A percentile compares a stretch with the other conserved stretches of the same genome.
These are phyloP conservation scores for Dendroctonus ponderosae DNA, from an alignment of 1,140 invertebrate genomes.

Conservation along the genomic window DNA sequence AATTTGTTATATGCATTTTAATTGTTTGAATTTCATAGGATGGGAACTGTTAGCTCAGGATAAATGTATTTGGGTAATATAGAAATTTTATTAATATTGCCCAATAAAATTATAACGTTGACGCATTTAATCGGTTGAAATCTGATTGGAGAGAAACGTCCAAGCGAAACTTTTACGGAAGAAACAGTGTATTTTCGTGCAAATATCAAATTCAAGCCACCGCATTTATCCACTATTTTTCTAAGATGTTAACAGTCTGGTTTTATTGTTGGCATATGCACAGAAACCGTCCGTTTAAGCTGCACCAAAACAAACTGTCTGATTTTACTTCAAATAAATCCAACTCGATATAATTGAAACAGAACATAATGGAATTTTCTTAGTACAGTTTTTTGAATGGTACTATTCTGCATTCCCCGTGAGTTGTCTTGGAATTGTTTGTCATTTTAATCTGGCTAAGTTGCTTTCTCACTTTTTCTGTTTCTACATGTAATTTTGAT, in stretches of 20 bases:
- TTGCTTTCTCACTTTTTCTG: not conserved
- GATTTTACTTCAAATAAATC: slow-evolving; percentile 18
- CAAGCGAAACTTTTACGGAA: not conserved
- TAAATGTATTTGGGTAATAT: no score
- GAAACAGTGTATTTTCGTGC: not conserved
- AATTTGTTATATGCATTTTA: no score
- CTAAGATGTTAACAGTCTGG: slow-evolving; percentile 9
- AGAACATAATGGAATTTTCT: slow-evolving; percentile 5
- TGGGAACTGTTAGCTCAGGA: no score
- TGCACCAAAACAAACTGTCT: slow-evolving; percentile 13
- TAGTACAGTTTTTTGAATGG: slow-evolving; percentile 6
- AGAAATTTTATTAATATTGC: no score
- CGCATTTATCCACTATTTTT: not conserved
- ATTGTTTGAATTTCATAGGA: no score
- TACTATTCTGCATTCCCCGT: not conserved
- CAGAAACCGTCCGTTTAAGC: slow-evolving; percentile 9
- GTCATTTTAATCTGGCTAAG: not conserved
- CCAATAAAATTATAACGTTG: no score
- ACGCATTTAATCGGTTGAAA: no score
- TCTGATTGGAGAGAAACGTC: not conserved
- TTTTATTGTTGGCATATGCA: slow-evolving; percentile 19
- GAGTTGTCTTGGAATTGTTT: not conserved
- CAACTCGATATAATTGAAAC: slow-evolving; percentile 12
- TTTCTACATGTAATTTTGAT: not conserved
- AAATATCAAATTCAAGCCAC: slow-evolving; percentile 2